phyloP scores from a whole-genome alignment of 2,797 vertebrate genomes.

The Schizopygopsis malacanthus region DNA sequence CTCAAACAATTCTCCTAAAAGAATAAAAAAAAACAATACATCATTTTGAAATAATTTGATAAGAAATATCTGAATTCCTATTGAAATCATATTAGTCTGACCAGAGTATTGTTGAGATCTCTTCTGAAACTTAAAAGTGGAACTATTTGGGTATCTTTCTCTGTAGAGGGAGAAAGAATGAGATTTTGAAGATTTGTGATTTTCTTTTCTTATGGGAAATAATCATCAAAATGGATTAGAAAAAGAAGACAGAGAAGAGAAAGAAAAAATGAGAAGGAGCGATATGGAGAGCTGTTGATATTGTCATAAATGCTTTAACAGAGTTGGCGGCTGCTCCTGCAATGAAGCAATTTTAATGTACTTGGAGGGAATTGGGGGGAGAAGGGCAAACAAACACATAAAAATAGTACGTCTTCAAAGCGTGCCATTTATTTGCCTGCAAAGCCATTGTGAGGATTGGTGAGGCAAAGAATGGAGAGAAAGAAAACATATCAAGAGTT shows the following conservation, averaged over 20 bases:
- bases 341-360: constrained; percentile 70
- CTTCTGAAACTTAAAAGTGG: background rate
- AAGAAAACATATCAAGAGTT: constrained; percentile 53
- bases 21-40: background rate
- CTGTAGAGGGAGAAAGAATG: background rate
- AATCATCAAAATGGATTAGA: constrained; percentile 6
- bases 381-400: constrained; percentile 59
- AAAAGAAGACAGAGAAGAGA: background rate
- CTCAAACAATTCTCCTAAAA: background rate
- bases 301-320: constrained; percentile 76
- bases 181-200: constrained; percentile 2
- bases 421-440: constrained; percentile 67
- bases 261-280: constrained; percentile 3
- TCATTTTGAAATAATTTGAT: background rate
- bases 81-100: no score
- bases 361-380: constrained; percentile 61
- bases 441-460: constrained; percentile 55
- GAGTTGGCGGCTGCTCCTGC: constrained; percentile 68
- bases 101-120: background rate
- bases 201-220: background rate
- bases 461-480: constrained; percentile 46
- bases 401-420: constrained; percentile 77
- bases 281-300: constrained; percentile 71
- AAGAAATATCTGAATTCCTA: background rate
- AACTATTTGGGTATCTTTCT: background rate